phyloP scores from a whole-genome alignment of 1,140 invertebrate species.

The Acromyrmex charruanus region DNA sequence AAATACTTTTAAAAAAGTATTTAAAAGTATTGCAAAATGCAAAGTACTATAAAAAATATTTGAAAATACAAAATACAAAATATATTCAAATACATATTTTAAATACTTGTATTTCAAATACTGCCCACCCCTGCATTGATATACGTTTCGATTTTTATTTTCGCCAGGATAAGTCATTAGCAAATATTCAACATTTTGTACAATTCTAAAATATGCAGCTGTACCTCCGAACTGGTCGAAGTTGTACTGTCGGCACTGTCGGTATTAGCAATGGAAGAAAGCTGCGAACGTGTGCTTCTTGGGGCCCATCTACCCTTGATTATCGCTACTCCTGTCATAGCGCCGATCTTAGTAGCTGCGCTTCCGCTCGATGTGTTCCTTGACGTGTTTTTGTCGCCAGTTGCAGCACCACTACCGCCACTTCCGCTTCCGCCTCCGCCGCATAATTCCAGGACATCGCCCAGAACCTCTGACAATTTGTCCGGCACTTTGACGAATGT shows the following conservation, averaged over 20 bases:
- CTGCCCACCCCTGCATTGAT: too few species aligned
- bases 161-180: neutral
- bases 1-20: too few species aligned
- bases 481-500: conserved; percentile 84
- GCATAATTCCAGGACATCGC: conserved; percentile 84
- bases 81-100: too few species aligned
- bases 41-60: too few species aligned
- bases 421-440: conserved; percentile 78
- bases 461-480: conserved; percentile 84
- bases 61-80: too few species aligned
- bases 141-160: too few species aligned
- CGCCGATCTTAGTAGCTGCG: conserved; percentile 79
- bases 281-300: conserved; percentile 74
- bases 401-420: conserved; percentile 17
- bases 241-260: conserved; percentile 83
- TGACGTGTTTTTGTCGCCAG: conserved; percentile 65
- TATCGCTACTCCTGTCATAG: conserved; percentile 83
- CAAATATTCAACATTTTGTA: neutral
- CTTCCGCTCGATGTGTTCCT: conserved; percentile 66
- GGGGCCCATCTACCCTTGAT: conserved; percentile 83
- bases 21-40: too few species aligned
- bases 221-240: conserved; percentile 83
- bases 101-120: too few species aligned
- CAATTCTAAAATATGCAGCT: neutral
- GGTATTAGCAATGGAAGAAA: conserved; percentile 80